These are phyloP conservation scores for Pipra filicauda DNA, from an alignment of 2,113 vertebrate genomes.

Conservation along the genomic window DNA sequence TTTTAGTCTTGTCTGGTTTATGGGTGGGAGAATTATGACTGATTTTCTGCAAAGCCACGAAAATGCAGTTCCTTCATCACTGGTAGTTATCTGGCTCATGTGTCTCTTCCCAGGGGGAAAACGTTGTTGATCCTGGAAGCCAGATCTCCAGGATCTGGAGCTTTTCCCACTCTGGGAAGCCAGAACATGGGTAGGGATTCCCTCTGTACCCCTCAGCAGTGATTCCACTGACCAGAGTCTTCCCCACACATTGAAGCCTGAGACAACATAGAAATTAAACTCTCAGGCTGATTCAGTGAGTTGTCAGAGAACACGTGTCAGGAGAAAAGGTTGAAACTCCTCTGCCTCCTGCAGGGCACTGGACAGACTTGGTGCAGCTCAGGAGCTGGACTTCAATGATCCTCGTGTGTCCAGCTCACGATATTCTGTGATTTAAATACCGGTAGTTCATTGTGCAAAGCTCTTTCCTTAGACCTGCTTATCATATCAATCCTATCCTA, in stretches of 20 bases:
- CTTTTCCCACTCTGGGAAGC: neutral
- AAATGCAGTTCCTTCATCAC: neutral
- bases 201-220: rapidly evolving
- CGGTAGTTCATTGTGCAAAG: neutral
- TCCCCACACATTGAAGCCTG: neutral
- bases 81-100: rapidly evolving
- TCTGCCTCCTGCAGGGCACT: neutral
- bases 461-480: neutral
- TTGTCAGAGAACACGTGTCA: neutral
- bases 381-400: neutral
- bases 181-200: neutral
- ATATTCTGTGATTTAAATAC: neutral
- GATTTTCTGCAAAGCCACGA: neutral
- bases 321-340: neutral
- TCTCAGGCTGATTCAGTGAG: neutral
- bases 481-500: neutral
- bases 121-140: neutral
- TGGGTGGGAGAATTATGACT: neutral
- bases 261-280: neutral
- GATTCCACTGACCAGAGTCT: rapidly evolving
- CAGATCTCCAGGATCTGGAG: neutral
- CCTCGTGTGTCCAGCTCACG: neutral
- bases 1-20: neutral
- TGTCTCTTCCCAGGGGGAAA: rapidly evolving
- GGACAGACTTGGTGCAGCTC: neutral